Evolutionary conservation across 2,113 vertebrate species (phyloP).

Genomic region (Laticauda laticaudata): DNA sequence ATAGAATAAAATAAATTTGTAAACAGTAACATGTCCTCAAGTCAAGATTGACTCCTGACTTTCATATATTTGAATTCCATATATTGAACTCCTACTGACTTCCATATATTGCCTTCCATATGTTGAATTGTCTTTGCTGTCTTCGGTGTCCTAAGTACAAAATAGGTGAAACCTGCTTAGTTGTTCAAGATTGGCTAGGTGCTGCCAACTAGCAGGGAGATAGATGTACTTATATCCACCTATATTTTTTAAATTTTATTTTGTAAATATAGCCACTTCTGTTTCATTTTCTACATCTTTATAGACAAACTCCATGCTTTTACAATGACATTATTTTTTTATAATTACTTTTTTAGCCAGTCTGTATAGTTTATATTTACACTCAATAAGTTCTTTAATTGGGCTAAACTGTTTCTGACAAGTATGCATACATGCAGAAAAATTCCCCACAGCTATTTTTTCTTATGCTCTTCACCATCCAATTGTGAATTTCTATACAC

Average conservation of each 20-base stretch:
- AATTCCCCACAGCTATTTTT: not conserved
- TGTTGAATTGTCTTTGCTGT: not conserved
- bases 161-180: not conserved
- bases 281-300: not conserved
- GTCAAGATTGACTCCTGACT: not conserved
- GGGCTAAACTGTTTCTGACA: not conserved
- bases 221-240: not conserved
- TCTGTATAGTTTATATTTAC: no score
- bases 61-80: not conserved
- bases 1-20: not conserved
- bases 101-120: not conserved
- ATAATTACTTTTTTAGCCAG: not conserved
- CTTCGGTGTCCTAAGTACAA: not conserved
- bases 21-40: not conserved
- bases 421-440: not conserved
- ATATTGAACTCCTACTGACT: not conserved
- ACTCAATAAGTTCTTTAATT: not conserved
- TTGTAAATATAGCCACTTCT: not conserved
- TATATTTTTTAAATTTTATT: not conserved
- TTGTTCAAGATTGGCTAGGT: not conserved
- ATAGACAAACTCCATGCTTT: not conserved
- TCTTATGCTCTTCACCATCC: not conserved
- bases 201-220: not conserved
- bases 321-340: not conserved
- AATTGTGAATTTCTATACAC: not conserved